Evolutionary conservation across 2,113 vertebrate genomes (phyloP).

Genomic region (Burhinus oedicnemus): DNA sequence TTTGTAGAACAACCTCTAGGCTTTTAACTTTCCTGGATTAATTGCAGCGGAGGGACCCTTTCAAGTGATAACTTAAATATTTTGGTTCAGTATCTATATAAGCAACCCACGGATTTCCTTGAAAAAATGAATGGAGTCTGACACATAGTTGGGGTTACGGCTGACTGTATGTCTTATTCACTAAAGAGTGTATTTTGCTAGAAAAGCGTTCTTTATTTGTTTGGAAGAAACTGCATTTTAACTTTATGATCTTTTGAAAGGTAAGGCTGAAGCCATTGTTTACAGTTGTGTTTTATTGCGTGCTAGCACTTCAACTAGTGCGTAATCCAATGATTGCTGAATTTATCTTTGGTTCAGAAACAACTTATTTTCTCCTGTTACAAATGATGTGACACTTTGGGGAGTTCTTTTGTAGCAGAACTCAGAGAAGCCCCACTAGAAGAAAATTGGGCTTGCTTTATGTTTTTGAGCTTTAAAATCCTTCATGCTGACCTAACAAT

Average conservation of each 20-base stretch:
- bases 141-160: not conserved
- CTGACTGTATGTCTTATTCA: not conserved
- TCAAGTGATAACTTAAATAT: constrained; percentile 19
- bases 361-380: not conserved
- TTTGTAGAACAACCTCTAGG: not conserved
- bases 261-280: not conserved
- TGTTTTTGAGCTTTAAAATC: not conserved
- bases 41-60: not conserved
- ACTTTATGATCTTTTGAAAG: constrained; percentile 34
- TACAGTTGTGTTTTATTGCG: not conserved
- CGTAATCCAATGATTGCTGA: not conserved
- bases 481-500: not conserved
- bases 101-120: not conserved
- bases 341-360: not conserved
- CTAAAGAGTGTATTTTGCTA: not conserved
- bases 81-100: not conserved
- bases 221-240: not conserved
- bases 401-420: not conserved
- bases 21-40: constrained; percentile 1
- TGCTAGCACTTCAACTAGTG: not conserved
- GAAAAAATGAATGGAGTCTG: not conserved
- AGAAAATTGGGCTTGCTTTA: not conserved
- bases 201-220: not conserved
- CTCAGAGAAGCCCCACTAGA: not conserved
- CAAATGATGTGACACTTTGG: not conserved